Evolutionary conservation across 2,888 invertebrate genomes (phyloP), one percentile per base, ranked within the genome.

Genomic region (Mycalesis mineus): DNA sequence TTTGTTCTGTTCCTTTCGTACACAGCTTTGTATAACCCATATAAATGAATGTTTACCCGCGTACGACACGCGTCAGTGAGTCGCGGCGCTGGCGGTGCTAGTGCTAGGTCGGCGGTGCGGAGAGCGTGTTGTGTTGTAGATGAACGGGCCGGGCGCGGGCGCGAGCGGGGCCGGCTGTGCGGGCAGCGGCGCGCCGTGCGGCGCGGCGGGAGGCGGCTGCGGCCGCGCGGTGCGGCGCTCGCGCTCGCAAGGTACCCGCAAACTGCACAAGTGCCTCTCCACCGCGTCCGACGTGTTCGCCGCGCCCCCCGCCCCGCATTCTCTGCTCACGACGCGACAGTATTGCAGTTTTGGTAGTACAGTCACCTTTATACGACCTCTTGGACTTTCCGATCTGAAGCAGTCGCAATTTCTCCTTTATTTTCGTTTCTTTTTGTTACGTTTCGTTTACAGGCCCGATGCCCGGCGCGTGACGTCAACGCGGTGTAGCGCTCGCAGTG

Each of bases 311-410:
- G 87, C 91, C 90, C 91, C 88, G 87, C 90, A 92, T 91, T 91
- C 91, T 91, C 92, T 94, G 90, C 93, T 94, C 90, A 93, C 94
- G 92, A 94, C 95, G 92, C 94, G 95, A 92, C 95, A 95, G 93
- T 96, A 95, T 95, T 95, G 95, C 95, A 96, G 95, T 95, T 95
- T 96, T 95, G 95, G 95, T 95, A 96, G 95, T 95, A 95, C 94
- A 93, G 93, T 92, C 93, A 93, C 92, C 92, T 90, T 88, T 61
- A 80, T 82, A 78, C 74, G 70, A 70, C 72, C 75, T 68, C 75
- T 80, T 78, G 77, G 77, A 75, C 79, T 80, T 79, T 80, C 80
- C 82, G 72, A 79, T 83, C 83, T 84, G 80, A 81, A 80, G 78
- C 87, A 85, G 84, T 87, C 87, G 88, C 87, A 87, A 84, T 86